phyloP scores from a whole-genome alignment of 2,888 invertebrate species.

The Athripsodes cinereus region DNA sequence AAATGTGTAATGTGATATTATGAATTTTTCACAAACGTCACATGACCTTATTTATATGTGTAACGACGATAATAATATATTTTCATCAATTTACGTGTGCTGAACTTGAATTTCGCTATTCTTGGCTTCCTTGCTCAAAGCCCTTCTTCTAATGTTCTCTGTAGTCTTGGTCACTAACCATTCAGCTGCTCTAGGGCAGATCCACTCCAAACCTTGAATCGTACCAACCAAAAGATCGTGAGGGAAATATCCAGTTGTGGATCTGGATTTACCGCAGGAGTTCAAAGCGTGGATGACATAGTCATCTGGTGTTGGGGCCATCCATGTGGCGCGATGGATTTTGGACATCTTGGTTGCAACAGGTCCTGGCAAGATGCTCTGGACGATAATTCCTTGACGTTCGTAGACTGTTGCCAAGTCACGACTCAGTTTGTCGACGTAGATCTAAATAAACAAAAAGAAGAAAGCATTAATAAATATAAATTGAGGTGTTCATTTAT shows the following conservation, averaged over 20 bases:
- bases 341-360: conserved; percentile 91
- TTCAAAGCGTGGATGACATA: conserved; percentile 67
- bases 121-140: conserved; percentile 41
- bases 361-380: conserved; percentile 79
- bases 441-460: conserved; percentile 50
- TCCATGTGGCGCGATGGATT: conserved; percentile 62
- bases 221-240: conserved; percentile 55
- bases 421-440: conserved; percentile 72
- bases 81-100: neutral
- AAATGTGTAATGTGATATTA: too few species aligned
- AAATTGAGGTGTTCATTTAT: too few species aligned
- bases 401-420: conserved; percentile 72
- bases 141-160: conserved; percentile 57
- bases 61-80: neutral
- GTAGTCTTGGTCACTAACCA: conserved; percentile 61
- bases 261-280: conserved; percentile 62
- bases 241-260: conserved; percentile 72
- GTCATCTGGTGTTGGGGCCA: conserved; percentile 67
- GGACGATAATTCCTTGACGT: conserved; percentile 66
- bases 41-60: neutral
- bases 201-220: conserved; percentile 42
- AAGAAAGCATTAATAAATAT: neutral
- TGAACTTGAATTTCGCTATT: neutral
- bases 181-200: conserved; percentile 50
- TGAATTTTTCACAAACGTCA: too few species aligned